These are phyloP conservation scores for Nemoura dubitans DNA, from an alignment of 2,888 invertebrate genomes.

Conservation along the genomic window DNA sequence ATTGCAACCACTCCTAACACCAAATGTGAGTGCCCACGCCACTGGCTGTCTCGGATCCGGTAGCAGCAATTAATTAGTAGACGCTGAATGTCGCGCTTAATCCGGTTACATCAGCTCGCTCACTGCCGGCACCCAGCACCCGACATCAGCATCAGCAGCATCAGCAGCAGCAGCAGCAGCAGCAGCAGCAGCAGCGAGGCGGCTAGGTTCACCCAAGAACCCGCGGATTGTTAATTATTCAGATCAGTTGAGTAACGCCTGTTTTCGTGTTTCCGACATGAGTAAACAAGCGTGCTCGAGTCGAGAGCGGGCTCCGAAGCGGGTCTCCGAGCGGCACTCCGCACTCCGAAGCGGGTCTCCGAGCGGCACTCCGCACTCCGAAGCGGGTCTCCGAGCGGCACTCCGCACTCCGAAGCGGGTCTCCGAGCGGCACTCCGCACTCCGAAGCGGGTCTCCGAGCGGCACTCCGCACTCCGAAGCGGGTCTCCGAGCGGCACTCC, in stretches of 20 bases:
- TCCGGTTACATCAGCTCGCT: conserved; percentile 4
- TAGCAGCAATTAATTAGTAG: neutral
- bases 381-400: too few relatives aligned
- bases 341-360: too few relatives aligned
- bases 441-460: too few relatives aligned
- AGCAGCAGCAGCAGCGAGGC: neutral
- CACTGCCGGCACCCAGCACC: neutral
- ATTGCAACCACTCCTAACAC: too few relatives aligned
- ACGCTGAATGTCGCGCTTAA: conserved; percentile 12
- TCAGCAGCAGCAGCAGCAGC: too few relatives aligned
- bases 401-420: too few relatives aligned
- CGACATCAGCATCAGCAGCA: too few relatives aligned
- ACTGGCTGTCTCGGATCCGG: neutral
- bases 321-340: too few relatives aligned
- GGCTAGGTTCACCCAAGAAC: neutral
- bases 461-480: too few relatives aligned
- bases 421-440: too few relatives aligned
- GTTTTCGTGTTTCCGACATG: conserved; percentile 4
- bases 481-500: too few relatives aligned
- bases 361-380: too few relatives aligned
- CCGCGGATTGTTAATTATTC: conserved; percentile 27
- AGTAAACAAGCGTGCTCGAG: neutral
- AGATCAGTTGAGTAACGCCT: conserved; percentile 20
- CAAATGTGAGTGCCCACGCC: neutral
- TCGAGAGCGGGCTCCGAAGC: neutral